A percentile compares a stretch with the other conserved stretches of the same genome.
Conservation (phyloP, 2,113 vertebrate genomes). For the rat (Rattus norvegicus) region GRCr8 NC_086034.1:86814001-86814500, state of each 20-base stretch:
- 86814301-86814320: not conserved
- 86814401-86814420: fast-evolving
- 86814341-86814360: fast-evolving
- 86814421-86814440: too few relatives aligned
- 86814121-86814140: not conserved
- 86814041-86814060: constrained; percentile 55
- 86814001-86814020: constrained; percentile 53
- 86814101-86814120: fast-evolving
- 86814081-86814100: not conserved
- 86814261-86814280: not conserved
- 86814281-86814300: fast-evolving
- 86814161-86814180: not conserved
- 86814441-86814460: fast-evolving
- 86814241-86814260: not conserved
- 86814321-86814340: not conserved
- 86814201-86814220: too few relatives aligned
- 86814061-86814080: not conserved
- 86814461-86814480: not conserved
- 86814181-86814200: fast-evolving
- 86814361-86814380: not conserved
- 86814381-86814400: not conserved
- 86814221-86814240: not conserved
- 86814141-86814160: fast-evolving
- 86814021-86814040: constrained; percentile 57
- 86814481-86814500: too few relatives aligned